phyloP scores from a whole-genome alignment of 2,113 vertebrate genomes.

The Dicerorhinus sumatrensis region DNA sequence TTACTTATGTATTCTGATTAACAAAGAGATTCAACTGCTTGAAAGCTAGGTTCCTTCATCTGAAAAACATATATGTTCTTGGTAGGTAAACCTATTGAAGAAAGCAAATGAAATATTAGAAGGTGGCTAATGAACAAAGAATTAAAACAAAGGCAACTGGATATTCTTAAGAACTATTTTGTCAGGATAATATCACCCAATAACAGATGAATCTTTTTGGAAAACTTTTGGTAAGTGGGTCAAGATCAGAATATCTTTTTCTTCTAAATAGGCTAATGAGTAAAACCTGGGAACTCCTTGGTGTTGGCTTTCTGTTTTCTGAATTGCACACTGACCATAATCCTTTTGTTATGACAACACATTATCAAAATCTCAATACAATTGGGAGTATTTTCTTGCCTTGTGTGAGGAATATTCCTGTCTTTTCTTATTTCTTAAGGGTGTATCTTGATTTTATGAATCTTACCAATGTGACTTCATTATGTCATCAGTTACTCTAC shows the following conservation, averaged over 20 bases:
- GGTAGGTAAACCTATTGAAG: too few species aligned
- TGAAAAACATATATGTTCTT: not conserved
- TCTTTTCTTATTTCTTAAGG: not conserved
- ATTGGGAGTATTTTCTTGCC: not conserved
- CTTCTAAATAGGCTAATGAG: not conserved
- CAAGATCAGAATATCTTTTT: not conserved
- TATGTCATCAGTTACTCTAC: not conserved
- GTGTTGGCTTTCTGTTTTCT: not conserved
- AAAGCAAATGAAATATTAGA: not conserved
- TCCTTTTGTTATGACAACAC: not conserved
- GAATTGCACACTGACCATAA: not conserved
- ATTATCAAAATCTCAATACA: not conserved
- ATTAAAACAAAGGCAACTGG: not conserved
- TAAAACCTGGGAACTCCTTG: not conserved
- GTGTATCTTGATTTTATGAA: not conserved
- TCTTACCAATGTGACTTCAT: not conserved
- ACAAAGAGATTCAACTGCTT: not conserved
- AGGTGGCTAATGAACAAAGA: not conserved
- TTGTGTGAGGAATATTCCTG: not conserved
- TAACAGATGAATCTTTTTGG: not conserved
- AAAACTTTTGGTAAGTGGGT: not conserved
- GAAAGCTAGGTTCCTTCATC: not conserved
- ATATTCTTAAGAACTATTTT: not conserved
- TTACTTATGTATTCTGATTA: not conserved
- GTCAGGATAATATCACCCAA: not conserved